These are phyloP conservation scores for Aleiodes testaceus DNA, from an alignment of 2,888 invertebrate species.

Conservation along the genomic window DNA sequence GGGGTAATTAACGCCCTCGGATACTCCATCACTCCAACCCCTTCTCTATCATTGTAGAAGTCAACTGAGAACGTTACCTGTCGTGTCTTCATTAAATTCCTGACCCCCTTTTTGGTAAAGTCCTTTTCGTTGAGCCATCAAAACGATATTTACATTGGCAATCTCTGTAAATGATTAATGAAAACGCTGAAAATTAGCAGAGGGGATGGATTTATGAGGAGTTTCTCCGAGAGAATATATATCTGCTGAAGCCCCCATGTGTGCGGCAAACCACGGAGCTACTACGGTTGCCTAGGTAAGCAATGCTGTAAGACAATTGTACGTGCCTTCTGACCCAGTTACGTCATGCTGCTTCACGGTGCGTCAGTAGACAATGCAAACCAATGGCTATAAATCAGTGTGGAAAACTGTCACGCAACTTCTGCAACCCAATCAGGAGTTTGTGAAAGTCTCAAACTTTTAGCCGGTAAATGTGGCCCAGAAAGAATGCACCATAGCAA, in stretches of 20 bases:
- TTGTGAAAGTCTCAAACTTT: background rate
- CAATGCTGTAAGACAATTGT: slow-evolving; percentile 49
- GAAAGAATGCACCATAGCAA: no score
- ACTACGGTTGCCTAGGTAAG: slow-evolving; percentile 37
- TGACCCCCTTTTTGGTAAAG: slow-evolving; percentile 26
- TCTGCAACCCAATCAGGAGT: slow-evolving; percentile 3
- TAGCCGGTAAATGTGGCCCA: no score
- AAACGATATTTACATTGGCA: no score
- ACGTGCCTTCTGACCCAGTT: slow-evolving; percentile 62
- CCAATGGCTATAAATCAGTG: slow-evolving; percentile 66
- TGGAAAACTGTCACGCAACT: slow-evolving; percentile 37
- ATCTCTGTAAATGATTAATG: no score
- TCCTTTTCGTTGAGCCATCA: no score
- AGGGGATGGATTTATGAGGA: slow-evolving; percentile 12
- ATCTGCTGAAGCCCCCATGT: slow-evolving; percentile 42
- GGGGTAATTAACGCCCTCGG: slow-evolving; percentile 66
- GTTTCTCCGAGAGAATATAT: slow-evolving; percentile 1
- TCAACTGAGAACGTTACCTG: slow-evolving; percentile 59
- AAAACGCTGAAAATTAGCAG: background rate
- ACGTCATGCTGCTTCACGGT: slow-evolving; percentile 63
- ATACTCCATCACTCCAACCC: slow-evolving; percentile 67
- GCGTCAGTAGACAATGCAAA: slow-evolving; percentile 61
- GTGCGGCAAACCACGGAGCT: slow-evolving; percentile 38
- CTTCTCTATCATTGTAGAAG: slow-evolving; percentile 51
- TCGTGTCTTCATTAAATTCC: slow-evolving; percentile 66